phyloP scores from a whole-genome alignment of 2,888 invertebrate genomes.

The Stratiomys singularior region DNA sequence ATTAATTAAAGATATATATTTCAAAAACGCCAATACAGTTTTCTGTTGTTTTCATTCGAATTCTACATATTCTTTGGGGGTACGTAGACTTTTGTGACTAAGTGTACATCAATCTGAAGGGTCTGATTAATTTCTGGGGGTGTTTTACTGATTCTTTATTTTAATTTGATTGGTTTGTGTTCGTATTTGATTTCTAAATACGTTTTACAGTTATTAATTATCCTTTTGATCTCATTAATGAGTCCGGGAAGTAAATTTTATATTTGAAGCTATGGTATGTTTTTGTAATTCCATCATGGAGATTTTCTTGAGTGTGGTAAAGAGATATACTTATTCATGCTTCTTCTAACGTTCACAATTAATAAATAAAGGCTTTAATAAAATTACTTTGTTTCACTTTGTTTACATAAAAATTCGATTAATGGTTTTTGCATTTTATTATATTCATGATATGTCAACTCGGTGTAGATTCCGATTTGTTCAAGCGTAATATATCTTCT shows the following conservation, averaged over 20 bases:
- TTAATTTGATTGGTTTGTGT: slow-evolving; percentile 48
- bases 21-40: too few relatives aligned
- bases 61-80: too few relatives aligned
- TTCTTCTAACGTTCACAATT: slow-evolving; percentile 40
- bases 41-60: too few relatives aligned
- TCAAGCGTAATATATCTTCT: slow-evolving; percentile 35
- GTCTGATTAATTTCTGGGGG: too few relatives aligned
- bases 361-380: slow-evolving; percentile 26
- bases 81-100: too few relatives aligned
- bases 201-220: slow-evolving; percentile 19
- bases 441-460: slow-evolving; percentile 4
- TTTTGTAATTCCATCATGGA: slow-evolving; percentile 42
- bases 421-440: slow-evolving; percentile 34
- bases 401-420: background rate
- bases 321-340: slow-evolving; percentile 35
- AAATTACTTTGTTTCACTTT: slow-evolving; percentile 36
- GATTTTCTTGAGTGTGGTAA: slow-evolving; percentile 28
- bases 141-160: too few relatives aligned
- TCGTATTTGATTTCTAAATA: slow-evolving; percentile 46
- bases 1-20: too few relatives aligned
- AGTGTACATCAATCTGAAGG: too few relatives aligned
- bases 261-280: slow-evolving; percentile 33
- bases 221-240: slow-evolving; percentile 46
- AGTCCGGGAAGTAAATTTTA: slow-evolving; percentile 42
- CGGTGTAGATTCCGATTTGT: slow-evolving; percentile 27